Evolutionary conservation across 2,797 vertebrate genomes (phyloP).

Genomic region (Pipistrellus kuhlii): DNA sequence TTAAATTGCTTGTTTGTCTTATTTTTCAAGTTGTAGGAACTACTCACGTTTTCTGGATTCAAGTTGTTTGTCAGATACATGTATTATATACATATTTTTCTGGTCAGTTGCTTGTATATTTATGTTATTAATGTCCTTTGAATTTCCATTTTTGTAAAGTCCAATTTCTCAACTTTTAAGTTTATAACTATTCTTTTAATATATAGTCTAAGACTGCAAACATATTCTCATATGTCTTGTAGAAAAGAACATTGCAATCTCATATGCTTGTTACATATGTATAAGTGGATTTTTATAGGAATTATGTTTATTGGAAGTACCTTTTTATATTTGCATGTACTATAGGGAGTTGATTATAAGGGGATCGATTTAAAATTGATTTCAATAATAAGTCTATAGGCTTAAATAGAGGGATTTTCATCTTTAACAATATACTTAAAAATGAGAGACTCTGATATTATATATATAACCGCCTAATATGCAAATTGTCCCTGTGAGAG

Average conservation of each 20-base stretch:
- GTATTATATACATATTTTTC: background rate
- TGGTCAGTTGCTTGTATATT: background rate
- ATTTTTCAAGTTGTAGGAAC: background rate
- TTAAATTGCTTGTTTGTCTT: background rate
- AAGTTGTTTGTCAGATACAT: background rate
- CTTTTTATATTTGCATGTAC: background rate
- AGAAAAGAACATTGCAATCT: background rate
- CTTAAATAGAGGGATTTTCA: background rate
- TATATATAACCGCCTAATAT: too few species aligned
- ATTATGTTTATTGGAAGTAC: background rate
- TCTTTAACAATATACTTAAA: constrained; percentile 15
- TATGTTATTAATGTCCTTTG: background rate
- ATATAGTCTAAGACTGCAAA: background rate
- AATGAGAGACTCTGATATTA: background rate
- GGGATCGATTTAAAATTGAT: background rate
- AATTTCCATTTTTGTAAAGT: background rate
- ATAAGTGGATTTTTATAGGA: background rate
- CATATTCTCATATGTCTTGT: background rate
- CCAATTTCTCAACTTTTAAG: background rate
- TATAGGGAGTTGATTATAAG: background rate
- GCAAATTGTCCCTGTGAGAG: too few species aligned
- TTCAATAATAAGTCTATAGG: background rate
- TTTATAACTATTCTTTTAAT: constrained; percentile 2
- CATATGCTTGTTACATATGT: background rate
- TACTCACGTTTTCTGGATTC: background rate